Evolutionary conservation across 2,888 invertebrate species (phyloP).

Genomic region (Ptychoptera contaminata): DNA sequence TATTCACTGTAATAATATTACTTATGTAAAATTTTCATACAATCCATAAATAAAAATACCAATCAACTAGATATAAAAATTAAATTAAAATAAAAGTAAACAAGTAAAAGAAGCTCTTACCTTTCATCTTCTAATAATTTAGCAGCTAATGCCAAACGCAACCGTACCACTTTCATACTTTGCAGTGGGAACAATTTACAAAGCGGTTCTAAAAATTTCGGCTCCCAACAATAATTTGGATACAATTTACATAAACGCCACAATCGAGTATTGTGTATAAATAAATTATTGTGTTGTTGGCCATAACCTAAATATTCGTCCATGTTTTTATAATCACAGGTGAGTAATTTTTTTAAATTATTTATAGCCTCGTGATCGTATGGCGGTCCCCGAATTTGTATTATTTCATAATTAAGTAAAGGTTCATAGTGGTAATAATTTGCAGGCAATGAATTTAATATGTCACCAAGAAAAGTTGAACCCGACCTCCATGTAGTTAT

Average conservation of each 20-base stretch:
- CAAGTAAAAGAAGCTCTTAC: conserved; percentile 34
- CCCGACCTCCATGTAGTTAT: conserved; percentile 85
- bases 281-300: conserved; percentile 58
- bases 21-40: too few relatives aligned
- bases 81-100: neutral
- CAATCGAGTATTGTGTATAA: conserved; percentile 69
- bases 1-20: too few relatives aligned
- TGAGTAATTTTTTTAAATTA: conserved; percentile 54
- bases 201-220: conserved; percentile 57
- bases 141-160: conserved; percentile 56
- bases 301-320: conserved; percentile 65
- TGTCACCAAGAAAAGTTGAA: conserved; percentile 77
- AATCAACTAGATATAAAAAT: neutral
- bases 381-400: conserved; percentile 62
- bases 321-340: conserved; percentile 60
- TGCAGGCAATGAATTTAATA: conserved; percentile 67
- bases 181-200: conserved; percentile 78
- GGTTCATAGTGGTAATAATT: conserved; percentile 88
- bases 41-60: neutral
- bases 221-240: conserved; percentile 49
- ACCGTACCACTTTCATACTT: conserved; percentile 71
- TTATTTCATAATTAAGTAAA: conserved; percentile 63
- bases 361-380: conserved; percentile 44
- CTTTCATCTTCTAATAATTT: conserved; percentile 51
- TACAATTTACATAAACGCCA: conserved; percentile 63